Conservation (phyloP, 2,113 vertebrate species). For the Setophaga kirtlandii region DNA sequence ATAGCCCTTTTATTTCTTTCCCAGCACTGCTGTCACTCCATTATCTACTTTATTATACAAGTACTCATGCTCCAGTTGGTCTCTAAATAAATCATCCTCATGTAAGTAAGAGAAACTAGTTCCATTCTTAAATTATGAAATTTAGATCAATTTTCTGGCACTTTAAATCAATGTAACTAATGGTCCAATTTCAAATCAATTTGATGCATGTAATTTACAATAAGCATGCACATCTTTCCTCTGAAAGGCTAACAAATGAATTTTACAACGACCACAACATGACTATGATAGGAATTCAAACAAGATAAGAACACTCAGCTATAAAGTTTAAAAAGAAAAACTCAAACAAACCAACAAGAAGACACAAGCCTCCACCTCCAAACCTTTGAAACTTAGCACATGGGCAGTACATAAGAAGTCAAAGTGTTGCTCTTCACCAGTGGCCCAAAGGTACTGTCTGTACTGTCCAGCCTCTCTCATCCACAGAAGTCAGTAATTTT, state of each 20-base stretch:
- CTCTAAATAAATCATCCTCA: constrained; percentile 61
- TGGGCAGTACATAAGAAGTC: not conserved
- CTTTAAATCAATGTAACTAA: constrained; percentile 67
- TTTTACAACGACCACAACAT: not conserved
- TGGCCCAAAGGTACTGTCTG: not conserved
- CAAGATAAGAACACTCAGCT: not conserved
- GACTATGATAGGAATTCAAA: constrained; percentile 15
- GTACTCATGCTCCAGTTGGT: constrained; percentile 28
- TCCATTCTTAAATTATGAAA: constrained; percentile 64
- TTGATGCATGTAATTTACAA: constrained; percentile 61
- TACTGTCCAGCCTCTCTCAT: not conserved
- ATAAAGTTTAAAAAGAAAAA: not conserved
- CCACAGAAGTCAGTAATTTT: not conserved
- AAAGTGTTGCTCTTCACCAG: not conserved
- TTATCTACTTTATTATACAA: constrained; percentile 35
- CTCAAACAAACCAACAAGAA: not conserved
- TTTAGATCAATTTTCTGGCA: constrained; percentile 67
- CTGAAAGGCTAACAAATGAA: constrained; percentile 50
- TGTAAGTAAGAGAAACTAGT: constrained; percentile 44
- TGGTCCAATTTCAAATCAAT: constrained; percentile 65
- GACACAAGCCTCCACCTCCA: not conserved
- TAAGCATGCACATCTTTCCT: constrained; percentile 18
- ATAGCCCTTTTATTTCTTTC: not conserved
- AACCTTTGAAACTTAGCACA: not conserved
- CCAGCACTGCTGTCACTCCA: not conserved